Evolutionary conservation across 2,888 invertebrate genomes (phyloP), one percentile per base, ranked within the genome.

Genomic region (Epiblema foenella): DNA sequence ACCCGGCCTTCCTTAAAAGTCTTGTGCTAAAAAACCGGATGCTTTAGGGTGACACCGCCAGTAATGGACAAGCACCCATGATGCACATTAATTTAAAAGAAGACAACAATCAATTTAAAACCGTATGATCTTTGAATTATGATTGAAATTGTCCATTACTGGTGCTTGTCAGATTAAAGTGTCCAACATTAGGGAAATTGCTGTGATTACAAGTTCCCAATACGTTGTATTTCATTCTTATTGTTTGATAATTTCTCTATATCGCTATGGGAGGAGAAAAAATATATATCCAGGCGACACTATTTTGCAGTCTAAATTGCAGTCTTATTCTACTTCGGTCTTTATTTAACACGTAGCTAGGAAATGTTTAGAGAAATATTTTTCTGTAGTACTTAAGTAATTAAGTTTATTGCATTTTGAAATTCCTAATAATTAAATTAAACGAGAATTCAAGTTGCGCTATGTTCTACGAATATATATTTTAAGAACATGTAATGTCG

Each of bases 401-500:
- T 71, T 15, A 71, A 60, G 66, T 65, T 67, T 62, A 62, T 54
- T 51, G 67, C 71, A 71, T 67, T 67, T 52, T 62, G 29, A 52
- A 54, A 66, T 33, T 65, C 70, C 59, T 66, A 57, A 57, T 56
- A 59, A 54, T 49, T 42, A 68, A 37, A 57, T 66, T 46, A n/a
- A n/a, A 63, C 33, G 58, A 42, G n/a, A 59, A 60, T 51, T 37
- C 37, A 67, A 71, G 33, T 58, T 59, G 67, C 59, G 59, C 65
- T 70, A 20, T n/a, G n/a, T 52, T 59, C 33, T 58, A 66, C 59
- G 52, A 59, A 54, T 54, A 46, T 52, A 51, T 65, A 59, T 56
- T 57, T 46, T 70, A 65, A 46, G 65, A 70, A 42, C 59, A 65
- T 65, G 58, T 69, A 69, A 65, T 70, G 58, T 65, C 65, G 65